A percentile compares a stretch with the other conserved stretches of the same genome.
Conservation (phyloP, 2,113 vertebrate species). For the Ploceus nigricollis region DNA sequence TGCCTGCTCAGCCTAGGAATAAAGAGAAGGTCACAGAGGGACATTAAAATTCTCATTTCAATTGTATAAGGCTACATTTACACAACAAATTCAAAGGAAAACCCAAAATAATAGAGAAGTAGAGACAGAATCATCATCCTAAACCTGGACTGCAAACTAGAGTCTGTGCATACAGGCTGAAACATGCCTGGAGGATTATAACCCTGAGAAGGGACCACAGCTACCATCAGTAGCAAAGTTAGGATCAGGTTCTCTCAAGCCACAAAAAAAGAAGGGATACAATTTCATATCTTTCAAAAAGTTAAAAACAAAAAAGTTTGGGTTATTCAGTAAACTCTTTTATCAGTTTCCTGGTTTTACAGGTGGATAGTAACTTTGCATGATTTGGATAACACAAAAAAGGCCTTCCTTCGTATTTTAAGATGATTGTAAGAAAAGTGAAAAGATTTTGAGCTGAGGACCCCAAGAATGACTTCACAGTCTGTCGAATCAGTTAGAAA, state of each 20-base stretch:
- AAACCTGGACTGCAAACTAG: not conserved
- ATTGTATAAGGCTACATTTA: not conserved
- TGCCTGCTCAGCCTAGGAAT: conserved; percentile 85
- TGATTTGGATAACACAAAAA: not conserved
- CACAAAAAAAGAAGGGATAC: not conserved
- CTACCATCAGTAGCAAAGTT: not conserved
- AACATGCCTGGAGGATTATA: not conserved
- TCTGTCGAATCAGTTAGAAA: not conserved
- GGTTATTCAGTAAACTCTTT: not conserved
- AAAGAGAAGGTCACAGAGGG: conserved; percentile 21
- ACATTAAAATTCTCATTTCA: not conserved
- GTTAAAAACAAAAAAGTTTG: not conserved
- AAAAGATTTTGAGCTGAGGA: not conserved
- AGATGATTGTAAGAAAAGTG: not conserved
- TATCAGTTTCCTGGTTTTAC: not conserved
- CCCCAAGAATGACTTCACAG: not conserved
- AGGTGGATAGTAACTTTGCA: not conserved
- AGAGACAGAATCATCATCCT: not conserved
- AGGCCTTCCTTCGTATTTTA: not conserved
- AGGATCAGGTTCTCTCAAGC: not conserved
- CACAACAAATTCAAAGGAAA: not conserved
- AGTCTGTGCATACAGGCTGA: not conserved
- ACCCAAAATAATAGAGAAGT: not conserved
- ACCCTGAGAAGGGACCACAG: not conserved
- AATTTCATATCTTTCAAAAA: not conserved